Percentiles rank a stretch among this genome's conserved stretches.
phyloP scores from a whole-genome alignment of 2,113 vertebrate species.

The Actinemys pallida region DNA sequence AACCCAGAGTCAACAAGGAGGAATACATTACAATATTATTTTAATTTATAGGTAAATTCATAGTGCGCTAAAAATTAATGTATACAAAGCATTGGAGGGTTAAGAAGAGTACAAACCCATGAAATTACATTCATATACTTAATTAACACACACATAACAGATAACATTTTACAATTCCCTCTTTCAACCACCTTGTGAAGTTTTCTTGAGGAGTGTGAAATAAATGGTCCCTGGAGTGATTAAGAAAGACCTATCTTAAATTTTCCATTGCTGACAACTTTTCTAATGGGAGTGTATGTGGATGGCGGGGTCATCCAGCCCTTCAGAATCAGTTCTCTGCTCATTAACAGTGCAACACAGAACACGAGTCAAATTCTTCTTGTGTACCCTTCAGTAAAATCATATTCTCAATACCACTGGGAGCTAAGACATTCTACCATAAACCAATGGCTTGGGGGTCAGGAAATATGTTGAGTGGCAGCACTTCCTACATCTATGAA shows the following conservation, averaged over 20 bases:
- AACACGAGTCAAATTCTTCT: not conserved
- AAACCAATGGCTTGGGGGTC: not conserved
- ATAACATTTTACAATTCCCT: slow-evolving; percentile 24
- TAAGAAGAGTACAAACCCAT: slow-evolving; percentile 17
- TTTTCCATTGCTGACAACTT: slow-evolving; percentile 12
- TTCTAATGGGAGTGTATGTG: not conserved
- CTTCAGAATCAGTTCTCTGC: not conserved
- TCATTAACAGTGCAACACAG: not conserved
- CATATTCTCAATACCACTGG: not conserved
- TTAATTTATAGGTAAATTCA: slow-evolving; percentile 12
- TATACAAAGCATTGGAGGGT: slow-evolving; percentile 5
- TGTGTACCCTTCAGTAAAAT: not conserved
- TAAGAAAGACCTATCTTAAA: slow-evolving; percentile 10
- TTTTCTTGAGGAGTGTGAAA: not conserved
- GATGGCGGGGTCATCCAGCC: not conserved
- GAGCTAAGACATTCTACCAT: not conserved
- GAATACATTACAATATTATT: not conserved
- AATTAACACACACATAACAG: slow-evolving; percentile 34
- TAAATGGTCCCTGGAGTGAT: slow-evolving; percentile 1
- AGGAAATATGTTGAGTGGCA: not conserved
- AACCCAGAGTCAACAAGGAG: not conserved
- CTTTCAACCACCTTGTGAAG: slow-evolving; percentile 13
- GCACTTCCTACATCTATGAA: not conserved
- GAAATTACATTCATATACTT: slow-evolving; percentile 45
- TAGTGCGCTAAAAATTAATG: not conserved